Base-by-base conservation (phyloP, 2,113 vertebrate species). In the Periophthalmus modestus region DNA sequence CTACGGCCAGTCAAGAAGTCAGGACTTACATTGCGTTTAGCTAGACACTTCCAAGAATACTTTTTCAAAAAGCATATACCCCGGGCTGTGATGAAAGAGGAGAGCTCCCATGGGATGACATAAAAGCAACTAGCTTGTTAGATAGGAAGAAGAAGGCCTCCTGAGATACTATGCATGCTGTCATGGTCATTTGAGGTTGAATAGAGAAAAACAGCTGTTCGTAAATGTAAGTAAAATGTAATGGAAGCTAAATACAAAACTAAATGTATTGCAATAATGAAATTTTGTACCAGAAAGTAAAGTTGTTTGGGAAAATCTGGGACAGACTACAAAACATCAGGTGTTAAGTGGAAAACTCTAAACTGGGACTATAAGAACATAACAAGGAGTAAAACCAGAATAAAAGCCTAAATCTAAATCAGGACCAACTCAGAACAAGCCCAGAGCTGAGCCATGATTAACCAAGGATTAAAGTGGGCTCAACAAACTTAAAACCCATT, bases 101-200 rank as follows among this genome's bases (percentile, higher is more conserved):
- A 82, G 46, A 74, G 50, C 77, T 82, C 82, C 61, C 79, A 62
- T 39, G 77, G 74, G 85, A 77, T 66, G 68, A 72, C 68, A 82
- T 39, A 82, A 85, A 70, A 82, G 83, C 75, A 82, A 84, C 23
- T 54, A 36, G 71, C 80, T 82, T 77, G 77, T 84, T 77, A 58
- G 65, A 66, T 0, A 36, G 62, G 52, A 59, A 28, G 52, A 73
- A 63, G 12, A 54, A 80, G 43, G 33, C 71, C 84, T 83, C 73
- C 62, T 46, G 84, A 79, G 69, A 85, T 47, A 69, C 54, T 48
- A 54, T 61, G 52, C 21, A 21, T 61, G 55, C 72, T 75, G 57
- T 19, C 21, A 63, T 57, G 73, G 78, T 70, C 73, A 65, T n/a
- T 36, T 16, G 16, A 36, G 33, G 61, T 6, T 72, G 69, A 12